Base-by-base conservation (phyloP, 2,113 vertebrate genomes). In the Vulpes vulpes region DNA sequence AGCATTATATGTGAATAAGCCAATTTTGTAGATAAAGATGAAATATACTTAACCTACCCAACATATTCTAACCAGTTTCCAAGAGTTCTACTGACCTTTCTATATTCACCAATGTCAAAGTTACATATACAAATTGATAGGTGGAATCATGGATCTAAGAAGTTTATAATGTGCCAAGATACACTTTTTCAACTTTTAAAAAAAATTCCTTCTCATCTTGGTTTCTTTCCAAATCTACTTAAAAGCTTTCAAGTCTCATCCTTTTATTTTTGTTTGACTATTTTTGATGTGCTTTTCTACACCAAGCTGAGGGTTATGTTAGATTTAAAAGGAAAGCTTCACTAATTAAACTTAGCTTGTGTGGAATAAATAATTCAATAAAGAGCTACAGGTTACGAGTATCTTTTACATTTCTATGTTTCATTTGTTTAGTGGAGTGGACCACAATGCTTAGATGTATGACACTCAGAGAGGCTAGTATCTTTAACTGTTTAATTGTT, bases 401-500 rank as follows among this genome's bases (percentile, higher is more conserved):
- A 55, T 83, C 67, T 87, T 96, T 85, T 73, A 87, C 55, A 90
- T 82, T 95, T 97, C 69, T 92, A 55, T 20, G 59, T 84, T 83
- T 74, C 22, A 78, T 60, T 73, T 76, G 30, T 89, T 96, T 64
- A 93, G 71, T 30, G 43, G 20, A 97, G 30, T 60, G 16, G n/a
- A 90, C 59, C 25, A 64, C 55, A 20, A 92, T 23, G 20, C 76
- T 92, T 90, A 79, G n/a, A 92, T 89, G 38, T 17, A 84, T 57
- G 22, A 95, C 59, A 85, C 11, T 87, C 16, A 92, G 60, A 93
- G n/a, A 25, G 49, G 35, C 55, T 96, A 85, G 71, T 79, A 92
- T 81, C 73, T 78, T 69, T 91, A 83, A 59, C 20, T 78, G 27
- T 92, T 95, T 79, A 94, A 85, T 93, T 88, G 92, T 0, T 94